A percentile compares a stretch with the other conserved stretches of the same genome.
Conservation (phyloP, 2,888 invertebrate genomes). For the Microctonus brassicae region DNA sequence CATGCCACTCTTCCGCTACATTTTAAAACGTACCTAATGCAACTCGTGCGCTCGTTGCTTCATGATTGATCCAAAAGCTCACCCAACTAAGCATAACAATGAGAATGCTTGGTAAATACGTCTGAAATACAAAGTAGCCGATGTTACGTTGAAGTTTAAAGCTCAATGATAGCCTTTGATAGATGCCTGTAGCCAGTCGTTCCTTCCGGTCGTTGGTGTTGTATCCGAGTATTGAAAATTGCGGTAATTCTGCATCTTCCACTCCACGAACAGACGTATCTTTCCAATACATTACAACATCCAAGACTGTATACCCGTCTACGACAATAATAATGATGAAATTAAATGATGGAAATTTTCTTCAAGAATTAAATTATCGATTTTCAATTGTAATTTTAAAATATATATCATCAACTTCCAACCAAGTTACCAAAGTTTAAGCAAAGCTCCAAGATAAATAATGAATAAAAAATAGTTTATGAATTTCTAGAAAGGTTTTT, state of each 20-base stretch:
- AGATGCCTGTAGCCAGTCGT: constrained; percentile 91
- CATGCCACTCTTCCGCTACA: too few relatives aligned
- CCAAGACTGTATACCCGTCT: constrained; percentile 98
- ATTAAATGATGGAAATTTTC: too few relatives aligned
- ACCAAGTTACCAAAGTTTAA: too few relatives aligned
- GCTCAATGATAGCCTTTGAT: constrained; percentile 92
- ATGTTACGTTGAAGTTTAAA: constrained; percentile 95
- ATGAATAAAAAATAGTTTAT: too few relatives aligned
- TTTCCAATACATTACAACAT: constrained; percentile 98
- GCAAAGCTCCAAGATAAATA: too few relatives aligned
- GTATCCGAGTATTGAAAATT: constrained; percentile 95
- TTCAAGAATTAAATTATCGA: too few relatives aligned
- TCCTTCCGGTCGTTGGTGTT: constrained; percentile 96
- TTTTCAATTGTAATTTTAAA: too few relatives aligned
- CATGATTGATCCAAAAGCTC: constrained; percentile 98
- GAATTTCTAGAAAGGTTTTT: too few relatives aligned
- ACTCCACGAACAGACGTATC: constrained; percentile 94
- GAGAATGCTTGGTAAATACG: constrained; percentile 95
- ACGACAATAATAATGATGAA: constrained; percentile 38
- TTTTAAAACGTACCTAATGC: constrained; percentile 91
- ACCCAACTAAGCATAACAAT: constrained; percentile 99
- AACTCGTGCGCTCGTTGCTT: constrained; percentile 96
- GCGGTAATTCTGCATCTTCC: constrained; percentile 93
- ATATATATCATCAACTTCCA: too few relatives aligned
- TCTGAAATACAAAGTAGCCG: constrained; percentile 98